Conservation (phyloP, 2,888 invertebrate species). For the Cheilosia impressa region DNA sequence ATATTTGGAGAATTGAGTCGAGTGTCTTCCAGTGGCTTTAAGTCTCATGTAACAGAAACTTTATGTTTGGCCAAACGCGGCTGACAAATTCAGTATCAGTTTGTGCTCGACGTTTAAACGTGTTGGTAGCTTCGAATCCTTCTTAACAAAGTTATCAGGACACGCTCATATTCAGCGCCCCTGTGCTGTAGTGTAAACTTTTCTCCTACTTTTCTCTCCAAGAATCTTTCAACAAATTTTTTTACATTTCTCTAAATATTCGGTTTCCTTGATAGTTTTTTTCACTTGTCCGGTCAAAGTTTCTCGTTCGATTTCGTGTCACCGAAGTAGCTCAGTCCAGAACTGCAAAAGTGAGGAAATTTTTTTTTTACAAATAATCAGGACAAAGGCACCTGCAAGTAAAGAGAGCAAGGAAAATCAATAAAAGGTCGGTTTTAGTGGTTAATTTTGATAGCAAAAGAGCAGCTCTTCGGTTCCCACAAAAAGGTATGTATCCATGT, state of each 20-base stretch:
- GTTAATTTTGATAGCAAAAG: conserved; percentile 29
- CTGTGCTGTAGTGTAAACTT: conserved; percentile 26
- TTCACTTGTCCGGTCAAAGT: background rate
- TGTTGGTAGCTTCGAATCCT: conserved; percentile 58
- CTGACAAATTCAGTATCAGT: conserved; percentile 63
- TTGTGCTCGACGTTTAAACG: conserved; percentile 66
- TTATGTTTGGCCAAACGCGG: conserved; percentile 45
- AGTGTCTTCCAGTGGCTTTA: conserved; percentile 14
- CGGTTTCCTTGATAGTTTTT: background rate
- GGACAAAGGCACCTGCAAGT: conserved; percentile 26
- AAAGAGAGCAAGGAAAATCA: conserved; percentile 62
- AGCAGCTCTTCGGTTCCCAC: conserved; percentile 2
- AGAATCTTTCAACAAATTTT: background rate
- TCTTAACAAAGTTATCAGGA: conserved; percentile 19
- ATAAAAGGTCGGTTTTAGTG: conserved; percentile 53
- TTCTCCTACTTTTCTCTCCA: conserved; percentile 7
- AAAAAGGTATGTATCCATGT: conserved; percentile 53
- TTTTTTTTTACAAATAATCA: conserved; percentile 1
- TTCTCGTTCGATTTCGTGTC: background rate
- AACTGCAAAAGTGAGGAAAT: background rate
- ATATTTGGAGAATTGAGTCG: conserved; percentile 43
- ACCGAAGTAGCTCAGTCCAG: no score
- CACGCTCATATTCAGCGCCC: conserved; percentile 27
- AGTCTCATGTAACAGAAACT: conserved; percentile 38
- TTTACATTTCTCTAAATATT: background rate